These are phyloP conservation scores for Anguilla anguilla DNA, from an alignment of 2,797 vertebrate species.

Conservation along the genomic window DNA sequence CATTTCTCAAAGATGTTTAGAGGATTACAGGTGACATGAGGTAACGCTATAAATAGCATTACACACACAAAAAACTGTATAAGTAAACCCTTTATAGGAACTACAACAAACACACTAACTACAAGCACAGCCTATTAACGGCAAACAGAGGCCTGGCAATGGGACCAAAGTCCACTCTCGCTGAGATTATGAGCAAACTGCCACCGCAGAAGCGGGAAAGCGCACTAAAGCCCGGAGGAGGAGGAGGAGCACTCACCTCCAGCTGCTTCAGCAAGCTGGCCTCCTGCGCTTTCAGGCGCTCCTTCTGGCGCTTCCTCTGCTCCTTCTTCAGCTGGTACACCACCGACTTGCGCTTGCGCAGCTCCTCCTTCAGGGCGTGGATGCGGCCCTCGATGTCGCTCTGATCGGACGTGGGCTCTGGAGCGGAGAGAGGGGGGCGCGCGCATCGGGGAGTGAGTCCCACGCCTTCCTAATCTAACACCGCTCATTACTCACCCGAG, in stretches of 20 bases:
- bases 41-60: not conserved
- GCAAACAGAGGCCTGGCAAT: not conserved
- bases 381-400: conserved; percentile 94
- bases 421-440: conserved; percentile 38
- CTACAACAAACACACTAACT: not conserved
- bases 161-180: not conserved
- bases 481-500: not conserved
- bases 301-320: conserved; percentile 91
- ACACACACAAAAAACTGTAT: not conserved
- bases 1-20: not conserved
- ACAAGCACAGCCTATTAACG: not conserved
- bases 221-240: not conserved
- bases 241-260: conserved; percentile 76
- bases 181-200: not conserved
- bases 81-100: not conserved
- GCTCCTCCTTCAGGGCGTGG: conserved; percentile 88
- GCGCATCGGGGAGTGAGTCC: not conserved
- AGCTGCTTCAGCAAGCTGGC: conserved; percentile 91
- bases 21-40: not conserved
- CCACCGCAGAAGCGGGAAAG: not conserved
- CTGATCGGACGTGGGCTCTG: conserved; percentile 91
- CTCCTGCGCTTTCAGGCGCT: conserved; percentile 94
- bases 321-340: conserved; percentile 93
- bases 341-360: conserved; percentile 87
- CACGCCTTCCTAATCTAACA: not conserved